A percentile compares a stretch with the other conserved stretches of the same genome.
These are phyloP conservation scores for Saiga tatarica DNA, from an alignment of 2,113 vertebrate genomes.

Conservation along the genomic window DNA sequence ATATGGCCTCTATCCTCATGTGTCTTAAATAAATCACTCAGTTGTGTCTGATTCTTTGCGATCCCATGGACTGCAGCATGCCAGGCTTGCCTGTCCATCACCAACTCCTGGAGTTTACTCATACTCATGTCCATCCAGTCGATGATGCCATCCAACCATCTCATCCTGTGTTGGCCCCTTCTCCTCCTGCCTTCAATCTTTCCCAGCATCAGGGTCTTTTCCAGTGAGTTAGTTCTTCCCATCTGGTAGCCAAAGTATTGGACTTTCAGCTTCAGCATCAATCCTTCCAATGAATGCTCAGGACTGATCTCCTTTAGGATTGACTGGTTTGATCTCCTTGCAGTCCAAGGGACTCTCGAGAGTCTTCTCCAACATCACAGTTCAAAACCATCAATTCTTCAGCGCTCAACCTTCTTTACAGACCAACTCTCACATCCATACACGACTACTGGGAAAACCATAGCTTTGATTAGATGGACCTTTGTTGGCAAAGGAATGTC, in stretches of 20 bases:
- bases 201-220: background rate
- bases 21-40: background rate
- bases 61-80: background rate
- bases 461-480: background rate
- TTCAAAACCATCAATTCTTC: background rate
- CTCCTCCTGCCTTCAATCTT: background rate
- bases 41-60: background rate
- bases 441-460: background rate
- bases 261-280: background rate
- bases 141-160: background rate
- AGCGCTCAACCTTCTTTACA: background rate
- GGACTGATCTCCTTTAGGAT: background rate
- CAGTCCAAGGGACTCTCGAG: background rate
- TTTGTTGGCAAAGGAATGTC: background rate
- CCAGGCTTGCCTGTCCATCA: background rate
- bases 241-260: background rate
- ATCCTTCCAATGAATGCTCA: background rate
- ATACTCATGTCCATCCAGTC: background rate
- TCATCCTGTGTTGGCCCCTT: background rate
- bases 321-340: background rate
- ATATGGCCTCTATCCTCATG: background rate
- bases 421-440: background rate
- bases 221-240: background rate
- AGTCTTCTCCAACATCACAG: background rate
- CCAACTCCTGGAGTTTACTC: background rate